Evolutionary conservation across 92 coral and sea anemone species (phyloP), one percentile per base, ranked within the genome.

Genomic region (Epizoanthus illoricatus): DNA sequence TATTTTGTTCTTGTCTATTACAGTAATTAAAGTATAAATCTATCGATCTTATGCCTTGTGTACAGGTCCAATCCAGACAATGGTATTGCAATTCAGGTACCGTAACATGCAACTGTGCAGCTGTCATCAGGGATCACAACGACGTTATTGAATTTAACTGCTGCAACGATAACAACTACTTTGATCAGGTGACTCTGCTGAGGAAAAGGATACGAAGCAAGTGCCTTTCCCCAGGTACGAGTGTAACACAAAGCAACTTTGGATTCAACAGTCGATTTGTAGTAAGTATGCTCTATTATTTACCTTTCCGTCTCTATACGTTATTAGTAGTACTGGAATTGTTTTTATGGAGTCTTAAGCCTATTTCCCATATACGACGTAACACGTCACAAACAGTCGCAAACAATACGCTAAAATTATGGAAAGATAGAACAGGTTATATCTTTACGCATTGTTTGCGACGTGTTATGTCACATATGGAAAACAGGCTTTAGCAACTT

Each of bases 101-200:
- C 18, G 61, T n/a, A 18, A 72, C 76, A 3, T 72, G 76, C 24
- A 72, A 49, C 76, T 72, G 76, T 47, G 76, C 60, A 12, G 76
- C 61, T n/a, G 76, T 72, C 28, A 47, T 72, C 76, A 49, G 76
- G n/a, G 54, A 49, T 20, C 20, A 20, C 7, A 72, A 72, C 11
- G 76, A 72, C 24, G 76, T 72, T 36, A 72, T 72, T 47, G 76
- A 72, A 52, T 72, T 72, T 59, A 72, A 72, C 62, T 47, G 60
- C 76, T 72, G 76, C 40, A 72, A 72, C 39, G 76, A 47, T 13
- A 4, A 8, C 1, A 72, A 72, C 18, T 47, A 45, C 19, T 72
- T 4, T 49, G 76, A 72, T 36, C 16, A 45, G 18, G 21, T 10
- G 21, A 72, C 76, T 0, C 5, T 47, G 10, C 40, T 72, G 8